phyloP scores from a whole-genome alignment of 2,113 vertebrate species.

The Sander vitreus region DNA sequence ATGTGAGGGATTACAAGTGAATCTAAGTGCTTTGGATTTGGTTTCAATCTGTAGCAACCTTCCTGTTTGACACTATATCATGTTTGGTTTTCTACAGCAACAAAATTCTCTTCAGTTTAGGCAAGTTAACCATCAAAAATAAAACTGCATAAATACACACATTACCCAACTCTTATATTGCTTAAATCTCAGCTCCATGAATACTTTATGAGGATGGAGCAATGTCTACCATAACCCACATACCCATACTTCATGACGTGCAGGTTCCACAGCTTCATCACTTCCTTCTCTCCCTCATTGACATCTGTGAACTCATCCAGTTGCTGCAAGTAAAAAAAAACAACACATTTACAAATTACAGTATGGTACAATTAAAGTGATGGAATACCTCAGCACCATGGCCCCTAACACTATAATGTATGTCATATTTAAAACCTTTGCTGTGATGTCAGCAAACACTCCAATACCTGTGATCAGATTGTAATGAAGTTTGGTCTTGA shows the following conservation, averaged over 20 bases:
- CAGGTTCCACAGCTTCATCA: constrained; percentile 99
- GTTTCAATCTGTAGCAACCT: neutral
- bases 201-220: neutral
- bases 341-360: neutral
- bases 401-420: neutral
- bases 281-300: constrained; percentile 99
- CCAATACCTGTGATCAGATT: neutral
- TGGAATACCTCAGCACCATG: neutral
- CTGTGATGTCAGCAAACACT: neutral
- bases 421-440: neutral
- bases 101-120: neutral
- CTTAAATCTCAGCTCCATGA: neutral
- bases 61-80: neutral
- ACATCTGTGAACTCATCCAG: constrained; percentile 99
- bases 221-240: constrained; percentile 24
- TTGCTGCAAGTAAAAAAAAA: constrained; percentile 85
- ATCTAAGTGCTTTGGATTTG: neutral
- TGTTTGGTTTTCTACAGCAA: neutral
- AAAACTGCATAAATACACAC: neutral
- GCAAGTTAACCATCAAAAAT: neutral
- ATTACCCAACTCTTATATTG: no score
- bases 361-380: neutral
- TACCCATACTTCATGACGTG: constrained; percentile 99
- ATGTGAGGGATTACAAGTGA: neutral
- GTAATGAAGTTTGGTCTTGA: neutral